These are phyloP conservation scores for Halichoeres trimaculatus DNA, from an alignment of 2,113 vertebrate species.

Conservation along the genomic window DNA sequence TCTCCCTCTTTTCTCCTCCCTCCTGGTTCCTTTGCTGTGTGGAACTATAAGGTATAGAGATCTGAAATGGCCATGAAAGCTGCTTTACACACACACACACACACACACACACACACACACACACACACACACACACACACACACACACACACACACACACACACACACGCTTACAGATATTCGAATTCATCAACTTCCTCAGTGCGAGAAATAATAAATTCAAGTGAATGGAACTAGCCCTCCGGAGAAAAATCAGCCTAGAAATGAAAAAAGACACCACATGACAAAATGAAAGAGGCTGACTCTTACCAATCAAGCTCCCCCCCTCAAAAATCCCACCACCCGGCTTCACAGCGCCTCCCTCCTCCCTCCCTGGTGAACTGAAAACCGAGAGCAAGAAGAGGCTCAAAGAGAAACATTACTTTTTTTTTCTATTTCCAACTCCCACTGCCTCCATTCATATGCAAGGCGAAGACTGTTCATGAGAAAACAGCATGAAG, in stretches of 20 bases:
- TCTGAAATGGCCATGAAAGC: conserved; percentile 77
- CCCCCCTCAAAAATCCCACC: background rate
- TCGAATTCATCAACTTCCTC: conserved; percentile 73
- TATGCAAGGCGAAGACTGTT: conserved; percentile 19
- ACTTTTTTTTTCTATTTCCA: conserved; percentile 30
- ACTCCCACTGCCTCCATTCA: conserved; percentile 7
- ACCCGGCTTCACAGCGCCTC: conserved; percentile 18
- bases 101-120: conserved; percentile 20
- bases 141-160: conserved; percentile 34
- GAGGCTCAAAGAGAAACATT: conserved; percentile 41
- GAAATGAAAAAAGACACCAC: conserved; percentile 60
- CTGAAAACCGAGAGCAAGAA: conserved; percentile 39
- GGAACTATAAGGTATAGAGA: conserved; percentile 71
- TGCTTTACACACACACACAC: conserved; percentile 46
- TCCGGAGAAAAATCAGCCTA: conserved; percentile 62
- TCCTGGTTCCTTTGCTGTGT: conserved; percentile 65
- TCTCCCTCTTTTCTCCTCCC: conserved; percentile 49
- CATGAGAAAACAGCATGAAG: conserved; percentile 25
- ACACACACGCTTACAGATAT: conserved; percentile 51
- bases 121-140: conserved; percentile 7
- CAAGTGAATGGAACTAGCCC: conserved; percentile 67
- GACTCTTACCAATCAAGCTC: conserved; percentile 52
- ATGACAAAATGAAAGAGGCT: conserved; percentile 64
- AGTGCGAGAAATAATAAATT: conserved; percentile 71
- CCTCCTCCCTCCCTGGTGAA: conserved; percentile 27